Percentiles rank a stretch among this genome's conserved stretches.
Evolutionary conservation across 2,797 vertebrate genomes (phyloP).

Genomic region (Oreortyx pictus): DNA sequence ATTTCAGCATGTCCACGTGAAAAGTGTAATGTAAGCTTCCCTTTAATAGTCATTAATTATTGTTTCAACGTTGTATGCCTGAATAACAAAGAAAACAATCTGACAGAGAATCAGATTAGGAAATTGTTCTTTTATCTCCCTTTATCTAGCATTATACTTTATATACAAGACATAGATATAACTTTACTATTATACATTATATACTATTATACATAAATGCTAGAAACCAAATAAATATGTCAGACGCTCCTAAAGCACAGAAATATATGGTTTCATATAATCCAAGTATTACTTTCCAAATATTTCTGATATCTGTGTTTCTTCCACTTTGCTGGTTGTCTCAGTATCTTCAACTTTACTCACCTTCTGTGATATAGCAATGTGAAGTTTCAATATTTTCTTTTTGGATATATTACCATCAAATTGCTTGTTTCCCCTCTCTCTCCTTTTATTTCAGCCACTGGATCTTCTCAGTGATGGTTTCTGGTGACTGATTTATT

Average conservation of each 20-base stretch:
- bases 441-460: background rate
- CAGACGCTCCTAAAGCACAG: background rate
- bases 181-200: background rate
- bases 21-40: background rate
- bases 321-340: background rate
- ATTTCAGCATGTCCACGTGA: background rate
- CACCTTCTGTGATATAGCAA: background rate
- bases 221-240: background rate
- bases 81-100: background rate
- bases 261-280: background rate
- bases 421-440: background rate
- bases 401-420: background rate
- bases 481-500: constrained; percentile 3
- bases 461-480: background rate
- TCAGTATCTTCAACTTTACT: background rate
- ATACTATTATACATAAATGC: background rate
- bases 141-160: background rate
- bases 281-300: background rate
- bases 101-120: background rate
- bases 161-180: background rate
- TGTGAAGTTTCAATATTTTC: background rate
- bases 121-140: background rate
- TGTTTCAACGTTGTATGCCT: background rate
- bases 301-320: background rate
- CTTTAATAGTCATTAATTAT: background rate